phyloP scores from a whole-genome alignment of 2,888 invertebrate genomes.

The Gerosis bhagava region DNA sequence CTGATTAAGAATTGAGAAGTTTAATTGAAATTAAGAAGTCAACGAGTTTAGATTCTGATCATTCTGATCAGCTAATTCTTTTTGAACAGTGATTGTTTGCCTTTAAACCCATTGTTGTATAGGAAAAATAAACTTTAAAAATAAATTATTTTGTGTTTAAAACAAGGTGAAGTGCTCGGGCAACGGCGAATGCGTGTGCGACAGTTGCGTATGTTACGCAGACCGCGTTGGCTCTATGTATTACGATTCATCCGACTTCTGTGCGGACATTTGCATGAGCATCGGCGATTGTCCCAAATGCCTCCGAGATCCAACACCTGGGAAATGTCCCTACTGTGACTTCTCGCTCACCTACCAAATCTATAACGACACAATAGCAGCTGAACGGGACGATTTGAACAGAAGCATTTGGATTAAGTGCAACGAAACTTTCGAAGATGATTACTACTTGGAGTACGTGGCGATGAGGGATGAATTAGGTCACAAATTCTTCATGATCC shows the following conservation, averaged over 20 bases:
- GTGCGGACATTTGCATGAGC: slow-evolving; percentile 57
- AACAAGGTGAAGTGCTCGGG: slow-evolving; percentile 57
- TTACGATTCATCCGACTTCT: slow-evolving; percentile 51
- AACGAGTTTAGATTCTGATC: no score
- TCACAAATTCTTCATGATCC: slow-evolving; percentile 47
- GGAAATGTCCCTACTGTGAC: slow-evolving; percentile 33
- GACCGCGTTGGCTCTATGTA: slow-evolving; percentile 58
- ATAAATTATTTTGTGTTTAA: no score
- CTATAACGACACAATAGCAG: slow-evolving; percentile 41
- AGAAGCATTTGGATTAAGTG: slow-evolving; percentile 58
- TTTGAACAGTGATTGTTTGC: no score
- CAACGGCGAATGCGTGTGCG: slow-evolving; percentile 56
- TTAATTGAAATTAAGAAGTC: no score
- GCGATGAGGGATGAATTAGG: slow-evolving; percentile 45
- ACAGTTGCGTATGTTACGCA: slow-evolving; percentile 54
- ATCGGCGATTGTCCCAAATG: slow-evolving; percentile 52
- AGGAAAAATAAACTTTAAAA: no score
- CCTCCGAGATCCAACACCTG: slow-evolving; percentile 42
- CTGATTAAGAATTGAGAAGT: no score
- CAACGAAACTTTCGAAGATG: slow-evolving; percentile 40
- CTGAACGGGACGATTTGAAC: slow-evolving; percentile 38
- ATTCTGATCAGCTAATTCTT: no score
- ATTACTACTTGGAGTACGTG: slow-evolving; percentile 46
- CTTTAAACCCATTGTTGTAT: no score
- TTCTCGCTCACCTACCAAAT: slow-evolving; percentile 35